Evolutionary conservation across 2,113 vertebrate genomes (phyloP), one percentile per base, ranked within the genome.

Genomic region (Penelope pileata): DNA sequence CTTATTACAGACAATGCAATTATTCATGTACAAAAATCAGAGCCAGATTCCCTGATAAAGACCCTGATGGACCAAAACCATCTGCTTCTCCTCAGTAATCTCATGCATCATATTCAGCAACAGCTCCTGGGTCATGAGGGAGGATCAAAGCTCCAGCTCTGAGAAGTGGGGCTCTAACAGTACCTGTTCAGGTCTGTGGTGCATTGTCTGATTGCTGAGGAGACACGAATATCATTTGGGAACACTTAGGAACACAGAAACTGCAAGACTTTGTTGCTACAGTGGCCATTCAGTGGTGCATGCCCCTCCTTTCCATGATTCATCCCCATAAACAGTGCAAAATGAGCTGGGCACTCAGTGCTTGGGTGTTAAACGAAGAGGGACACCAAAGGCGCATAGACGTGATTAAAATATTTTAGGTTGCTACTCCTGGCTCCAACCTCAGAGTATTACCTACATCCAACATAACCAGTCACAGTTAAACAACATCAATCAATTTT

Each of bases 251-350:
- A 68, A 6, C 27, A 47, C 30, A 69, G 58, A 75, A 67, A 23
- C 45, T 40, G 9, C 23, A 36, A 62, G 40, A 7, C 4, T 22
- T 16, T 6, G 4, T 51, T 2, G 0, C 36, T 50, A 7, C 9
- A 32, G 23, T 32, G 10, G 16, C 53, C n/a, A 17, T 34, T 91
- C 22, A 60, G 2, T 3, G 7, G 19, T 2, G 7, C 12, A 15
- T 15, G 27, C 27, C 17, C 6, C 30, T 64, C 6, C 6, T 87
- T 87, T 56, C 47, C 36, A 6, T 30, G 36, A 47, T 4, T 24
- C 13, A 8, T 9, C 7, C 4, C 18, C n/a, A 50, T 16, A 58
- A 51, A 53, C 4, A 34, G 18, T n/a, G 36, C 7, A 83, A 75
- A 87, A 85, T 40, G 10, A 83, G 9, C 19, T 32, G 12, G 16